Evolutionary conservation across 1,140 invertebrate genomes (phyloP).

Genomic region (Heterodera carotae): DNA sequence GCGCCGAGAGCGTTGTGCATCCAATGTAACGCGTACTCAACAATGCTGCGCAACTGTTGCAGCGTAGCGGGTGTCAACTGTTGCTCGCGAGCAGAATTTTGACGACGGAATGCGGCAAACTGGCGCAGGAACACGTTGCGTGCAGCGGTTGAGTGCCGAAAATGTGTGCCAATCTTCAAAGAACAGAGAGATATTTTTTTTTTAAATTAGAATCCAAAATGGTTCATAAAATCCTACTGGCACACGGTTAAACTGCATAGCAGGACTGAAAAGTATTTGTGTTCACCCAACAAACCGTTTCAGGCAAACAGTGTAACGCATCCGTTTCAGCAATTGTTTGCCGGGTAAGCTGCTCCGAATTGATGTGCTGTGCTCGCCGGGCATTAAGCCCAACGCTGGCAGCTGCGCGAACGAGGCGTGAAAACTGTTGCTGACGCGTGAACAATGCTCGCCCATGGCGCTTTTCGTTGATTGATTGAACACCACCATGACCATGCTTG

Average conservation of each 20-base stretch:
- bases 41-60: conserved; percentile 39
- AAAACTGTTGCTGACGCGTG: conserved; percentile 43
- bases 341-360: conserved; percentile 38
- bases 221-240: too few species aligned
- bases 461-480: conserved; percentile 46
- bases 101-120: conserved; percentile 29
- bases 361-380: conserved; percentile 34
- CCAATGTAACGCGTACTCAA: conserved; percentile 49
- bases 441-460: conserved; percentile 50
- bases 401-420: conserved; percentile 33
- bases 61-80: conserved; percentile 46
- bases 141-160: conserved; percentile 41
- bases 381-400: conserved; percentile 32
- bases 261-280: too few species aligned
- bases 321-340: conserved; percentile 28
- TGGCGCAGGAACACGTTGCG: conserved; percentile 43
- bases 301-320: neutral
- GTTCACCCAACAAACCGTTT: too few species aligned
- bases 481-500: neutral
- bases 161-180: conserved; percentile 31
- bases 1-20: conserved; percentile 36
- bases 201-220: too few species aligned
- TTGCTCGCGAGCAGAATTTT: conserved; percentile 31
- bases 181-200: neutral
- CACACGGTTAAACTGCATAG: too few species aligned